Evolutionary conservation across 2,888 invertebrate genomes (phyloP).

Genomic region (Himalopsyche japonica): DNA sequence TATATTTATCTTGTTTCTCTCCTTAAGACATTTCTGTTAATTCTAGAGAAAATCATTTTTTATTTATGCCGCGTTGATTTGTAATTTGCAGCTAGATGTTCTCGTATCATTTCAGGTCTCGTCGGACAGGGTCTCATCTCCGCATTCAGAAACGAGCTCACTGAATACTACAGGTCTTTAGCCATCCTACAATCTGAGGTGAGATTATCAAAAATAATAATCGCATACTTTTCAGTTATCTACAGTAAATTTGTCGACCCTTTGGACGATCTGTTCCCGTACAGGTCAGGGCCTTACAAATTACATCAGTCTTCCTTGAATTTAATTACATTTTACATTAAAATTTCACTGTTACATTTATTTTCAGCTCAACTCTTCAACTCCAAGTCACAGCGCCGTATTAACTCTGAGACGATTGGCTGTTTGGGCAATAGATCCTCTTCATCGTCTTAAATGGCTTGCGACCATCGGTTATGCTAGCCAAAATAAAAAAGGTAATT

Average conservation of each 20-base stretch:
- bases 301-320: no score
- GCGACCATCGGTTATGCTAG: conserved; percentile 83
- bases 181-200: conserved; percentile 88
- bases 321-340: background rate
- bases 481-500: conserved; percentile 70
- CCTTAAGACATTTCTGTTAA: no score
- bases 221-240: no score
- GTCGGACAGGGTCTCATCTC: conserved; percentile 86
- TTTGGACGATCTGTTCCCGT: no score
- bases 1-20: no score
- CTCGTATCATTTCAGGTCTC: conserved; percentile 57
- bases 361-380: conserved; percentile 1
- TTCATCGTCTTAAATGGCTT: conserved; percentile 78
- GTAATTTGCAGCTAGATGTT: background rate
- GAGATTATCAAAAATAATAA: no score
- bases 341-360: background rate
- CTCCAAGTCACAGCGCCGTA: conserved; percentile 46
- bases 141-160: conserved; percentile 81
- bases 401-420: conserved; percentile 73
- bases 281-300: no score
- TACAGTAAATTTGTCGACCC: no score
- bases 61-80: no score
- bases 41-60: no score
- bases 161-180: conserved; percentile 85
- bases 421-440: conserved; percentile 83